Evolutionary conservation across 2,797 vertebrate species (phyloP).

Genomic region (Tolypeutes matacus): DNA sequence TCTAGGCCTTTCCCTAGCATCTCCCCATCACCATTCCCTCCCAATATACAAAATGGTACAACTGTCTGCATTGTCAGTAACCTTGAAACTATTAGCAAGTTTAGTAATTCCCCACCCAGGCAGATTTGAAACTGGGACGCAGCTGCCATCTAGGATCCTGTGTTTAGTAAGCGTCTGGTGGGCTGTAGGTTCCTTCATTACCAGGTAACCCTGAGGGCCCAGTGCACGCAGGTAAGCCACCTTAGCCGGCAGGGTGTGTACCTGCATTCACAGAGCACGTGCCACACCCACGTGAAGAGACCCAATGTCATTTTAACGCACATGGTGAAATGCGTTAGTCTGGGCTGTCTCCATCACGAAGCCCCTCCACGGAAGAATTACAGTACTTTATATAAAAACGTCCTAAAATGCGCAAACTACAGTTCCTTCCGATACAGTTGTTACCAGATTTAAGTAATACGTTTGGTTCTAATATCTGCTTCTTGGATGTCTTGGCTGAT

Average conservation of each 20-base stretch:
- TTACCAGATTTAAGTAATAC: not conserved
- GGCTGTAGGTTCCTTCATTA: not conserved
- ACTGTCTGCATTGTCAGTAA: not conserved
- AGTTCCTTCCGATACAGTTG: slow-evolving; percentile 64
- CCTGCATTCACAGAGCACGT: not conserved
- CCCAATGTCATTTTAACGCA: slow-evolving; percentile 77
- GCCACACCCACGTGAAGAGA: slow-evolving; percentile 59
- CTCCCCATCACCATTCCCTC: slow-evolving; percentile 14
- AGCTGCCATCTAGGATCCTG: not conserved
- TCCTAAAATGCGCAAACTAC: slow-evolving; percentile 59
- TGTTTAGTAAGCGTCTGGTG: not conserved
- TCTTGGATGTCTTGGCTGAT: not conserved
- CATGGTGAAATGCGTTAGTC: slow-evolving; percentile 76
- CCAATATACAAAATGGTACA: slow-evolving; percentile 14
- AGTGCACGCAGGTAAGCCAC: not conserved
- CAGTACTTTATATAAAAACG: slow-evolving; percentile 80
- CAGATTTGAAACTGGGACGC: not conserved
- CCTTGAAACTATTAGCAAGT: not conserved
- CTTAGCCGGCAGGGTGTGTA: not conserved
- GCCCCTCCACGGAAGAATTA: slow-evolving; percentile 59
- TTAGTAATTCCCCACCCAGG: not conserved
- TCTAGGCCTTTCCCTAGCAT: not conserved
- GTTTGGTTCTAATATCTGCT: slow-evolving; percentile 76
- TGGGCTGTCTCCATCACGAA: slow-evolving; percentile 62
- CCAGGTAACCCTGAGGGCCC: not conserved